A percentile compares a stretch with the other conserved stretches of the same genome.
Conservation (phyloP, 2,797 vertebrate species). For the Natrix natrix region DNA sequence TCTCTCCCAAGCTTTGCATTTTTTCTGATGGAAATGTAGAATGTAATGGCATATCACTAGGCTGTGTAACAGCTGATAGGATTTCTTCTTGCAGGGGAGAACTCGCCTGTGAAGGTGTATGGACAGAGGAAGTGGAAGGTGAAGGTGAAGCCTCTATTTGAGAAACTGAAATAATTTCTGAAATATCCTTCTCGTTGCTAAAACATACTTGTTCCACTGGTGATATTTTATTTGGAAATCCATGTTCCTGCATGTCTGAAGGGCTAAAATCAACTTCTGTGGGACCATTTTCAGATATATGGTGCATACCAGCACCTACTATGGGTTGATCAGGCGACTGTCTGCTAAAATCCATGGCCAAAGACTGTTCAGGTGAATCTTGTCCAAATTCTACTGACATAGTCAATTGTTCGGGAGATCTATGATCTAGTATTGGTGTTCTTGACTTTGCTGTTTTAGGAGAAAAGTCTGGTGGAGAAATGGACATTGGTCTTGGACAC, state of each 20-base stretch:
- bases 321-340: conserved; percentile 89
- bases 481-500: conserved; percentile 93
- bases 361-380: conserved; percentile 92
- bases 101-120: conserved; percentile 86
- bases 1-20: conserved; percentile 72
- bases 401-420: conserved; percentile 87
- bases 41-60: conserved; percentile 73
- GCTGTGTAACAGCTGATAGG: conserved; percentile 70
- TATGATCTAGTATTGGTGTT: conserved; percentile 78
- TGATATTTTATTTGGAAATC: conserved; percentile 68
- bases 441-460: conserved; percentile 85
- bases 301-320: conserved; percentile 68
- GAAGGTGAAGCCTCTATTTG: conserved; percentile 91
- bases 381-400: conserved; percentile 88
- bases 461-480: conserved; percentile 91
- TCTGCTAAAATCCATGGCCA: conserved; percentile 90
- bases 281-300: conserved; percentile 91
- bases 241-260: conserved; percentile 77
- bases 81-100: conserved; percentile 78
- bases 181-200: conserved; percentile 82
- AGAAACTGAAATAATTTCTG: conserved; percentile 82
- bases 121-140: conserved; percentile 88
- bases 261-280: conserved; percentile 94
- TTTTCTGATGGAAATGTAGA: conserved; percentile 75
- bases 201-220: conserved; percentile 77